Conservation (phyloP, 2,797 vertebrate species). For the Gouania willdenowi region DNA sequence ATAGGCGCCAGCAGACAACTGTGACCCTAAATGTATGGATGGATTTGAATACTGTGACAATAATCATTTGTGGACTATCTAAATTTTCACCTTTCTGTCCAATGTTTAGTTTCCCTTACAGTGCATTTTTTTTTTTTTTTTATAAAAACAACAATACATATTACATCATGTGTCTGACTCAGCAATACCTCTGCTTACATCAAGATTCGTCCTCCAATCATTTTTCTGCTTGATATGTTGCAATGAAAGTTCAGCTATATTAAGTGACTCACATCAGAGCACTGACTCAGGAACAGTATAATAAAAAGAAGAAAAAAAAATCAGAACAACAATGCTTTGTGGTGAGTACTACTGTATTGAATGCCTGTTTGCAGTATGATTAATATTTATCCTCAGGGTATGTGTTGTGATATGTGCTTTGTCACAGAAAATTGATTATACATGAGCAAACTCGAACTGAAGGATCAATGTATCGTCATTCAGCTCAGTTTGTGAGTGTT, state of each 20-base stretch:
- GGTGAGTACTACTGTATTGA: background rate
- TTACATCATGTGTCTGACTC: too few relatives aligned
- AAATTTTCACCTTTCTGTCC: too few relatives aligned
- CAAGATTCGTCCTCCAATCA: constrained; percentile 18
- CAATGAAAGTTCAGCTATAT: constrained; percentile 4
- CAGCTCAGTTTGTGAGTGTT: background rate
- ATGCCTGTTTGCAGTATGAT: constrained; percentile 11
- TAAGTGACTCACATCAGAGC: constrained; percentile 15
- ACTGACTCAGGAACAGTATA: constrained; percentile 1
- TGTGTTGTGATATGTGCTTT: constrained; percentile 10
- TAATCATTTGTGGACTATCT: too few relatives aligned
- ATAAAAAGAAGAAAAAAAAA: too few relatives aligned
- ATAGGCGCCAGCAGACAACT: too few relatives aligned
- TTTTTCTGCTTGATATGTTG: constrained; percentile 15
- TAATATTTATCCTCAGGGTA: constrained; percentile 19
- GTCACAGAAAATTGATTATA: constrained; percentile 4
- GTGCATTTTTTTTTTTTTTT: too few relatives aligned
- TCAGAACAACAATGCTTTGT: background rate
- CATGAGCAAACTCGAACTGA: constrained; percentile 2
- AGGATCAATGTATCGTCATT: background rate
- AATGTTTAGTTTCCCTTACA: too few relatives aligned
- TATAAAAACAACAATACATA: too few relatives aligned
- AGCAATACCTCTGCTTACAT: constrained; percentile 34
- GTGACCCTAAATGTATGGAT: too few relatives aligned
- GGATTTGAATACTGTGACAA: too few relatives aligned